These are phyloP conservation scores for Ormyrus nitidulus DNA, from an alignment of 2,888 invertebrate species.

Conservation along the genomic window DNA sequence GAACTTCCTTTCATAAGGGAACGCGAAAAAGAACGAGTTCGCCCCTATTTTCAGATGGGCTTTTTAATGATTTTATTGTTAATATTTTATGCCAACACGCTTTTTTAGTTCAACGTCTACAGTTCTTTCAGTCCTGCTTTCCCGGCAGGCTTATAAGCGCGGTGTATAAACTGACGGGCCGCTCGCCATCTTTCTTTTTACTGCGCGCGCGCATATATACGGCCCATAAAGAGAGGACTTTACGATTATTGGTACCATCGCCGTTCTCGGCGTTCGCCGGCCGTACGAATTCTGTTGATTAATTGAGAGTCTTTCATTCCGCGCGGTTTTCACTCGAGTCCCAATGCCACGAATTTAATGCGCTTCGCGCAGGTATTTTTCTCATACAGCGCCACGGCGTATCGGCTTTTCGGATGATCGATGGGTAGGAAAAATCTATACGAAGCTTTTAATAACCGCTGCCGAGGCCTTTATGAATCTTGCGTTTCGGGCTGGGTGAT, in stretches of 20 bases:
- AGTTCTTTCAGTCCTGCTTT: not conserved
- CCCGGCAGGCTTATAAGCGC: not conserved
- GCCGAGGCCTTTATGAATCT: no score
- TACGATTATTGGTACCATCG: conserved; percentile 48
- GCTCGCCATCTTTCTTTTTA: conserved; percentile 43
- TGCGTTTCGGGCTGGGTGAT: no score
- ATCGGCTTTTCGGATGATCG: not conserved
- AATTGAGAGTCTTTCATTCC: conserved; percentile 34
- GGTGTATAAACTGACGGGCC: conserved; percentile 14
- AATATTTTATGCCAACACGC: not conserved
- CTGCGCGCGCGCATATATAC: conserved; percentile 35
- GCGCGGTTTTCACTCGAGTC: conserved; percentile 6
- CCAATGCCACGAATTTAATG: not conserved
- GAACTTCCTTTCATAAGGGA: no score
- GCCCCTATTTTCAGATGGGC: not conserved
- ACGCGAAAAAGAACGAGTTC: no score
- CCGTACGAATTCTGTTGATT: conserved; percentile 39
- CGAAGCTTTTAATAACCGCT: no score
- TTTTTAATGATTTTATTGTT: conserved; percentile 8
- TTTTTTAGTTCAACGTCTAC: not conserved
- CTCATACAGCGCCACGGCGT: not conserved
- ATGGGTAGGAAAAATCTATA: no score
- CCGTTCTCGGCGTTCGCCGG: not conserved
- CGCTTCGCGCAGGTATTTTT: not conserved
- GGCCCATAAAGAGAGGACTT: conserved; percentile 45